phyloP scores from a whole-genome alignment of 2,888 invertebrate species.

The Drosophila mayaguana region DNA sequence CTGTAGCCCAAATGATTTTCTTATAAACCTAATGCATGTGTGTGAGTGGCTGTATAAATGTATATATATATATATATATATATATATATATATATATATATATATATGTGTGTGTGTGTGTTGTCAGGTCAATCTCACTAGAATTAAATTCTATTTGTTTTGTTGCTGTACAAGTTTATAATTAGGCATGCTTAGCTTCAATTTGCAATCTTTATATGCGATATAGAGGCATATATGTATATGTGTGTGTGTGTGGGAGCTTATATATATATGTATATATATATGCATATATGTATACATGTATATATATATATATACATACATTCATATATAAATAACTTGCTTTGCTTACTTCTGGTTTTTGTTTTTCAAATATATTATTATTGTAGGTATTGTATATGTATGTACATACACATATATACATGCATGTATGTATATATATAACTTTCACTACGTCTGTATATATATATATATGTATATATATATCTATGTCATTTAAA shows the following conservation, averaged over 20 bases:
- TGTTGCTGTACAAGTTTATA: constrained; percentile 52
- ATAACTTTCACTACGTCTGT: constrained; percentile 56
- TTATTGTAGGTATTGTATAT: constrained; percentile 63
- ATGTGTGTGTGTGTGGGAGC: constrained; percentile 23
- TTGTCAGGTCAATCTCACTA: constrained; percentile 44
- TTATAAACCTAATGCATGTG: constrained; percentile 8
- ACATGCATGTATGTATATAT: constrained; percentile 51
- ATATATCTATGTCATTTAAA: constrained; percentile 67
- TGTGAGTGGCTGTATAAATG: background rate
- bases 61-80: no score
- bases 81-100: no score
- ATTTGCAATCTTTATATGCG: constrained; percentile 25
- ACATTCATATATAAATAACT: constrained; percentile 78
- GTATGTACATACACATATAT: constrained; percentile 40
- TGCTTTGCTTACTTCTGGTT: constrained; percentile 60
- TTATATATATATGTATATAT: constrained; percentile 27
- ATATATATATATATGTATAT: constrained; percentile 63
- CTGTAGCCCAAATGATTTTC: background rate
- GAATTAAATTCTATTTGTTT: constrained; percentile 49
- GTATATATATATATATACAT: constrained; percentile 59
- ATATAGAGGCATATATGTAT: constrained; percentile 26
- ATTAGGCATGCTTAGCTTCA: constrained; percentile 44
- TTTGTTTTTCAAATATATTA: constrained; percentile 56
- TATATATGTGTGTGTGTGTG: constrained; percentile 9
- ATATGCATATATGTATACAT: background rate